Percentiles rank a stretch among this genome's conserved stretches.
Evolutionary conservation across 1,140 invertebrate genomes (phyloP).

Genomic region (Phocides pigmalion): DNA sequence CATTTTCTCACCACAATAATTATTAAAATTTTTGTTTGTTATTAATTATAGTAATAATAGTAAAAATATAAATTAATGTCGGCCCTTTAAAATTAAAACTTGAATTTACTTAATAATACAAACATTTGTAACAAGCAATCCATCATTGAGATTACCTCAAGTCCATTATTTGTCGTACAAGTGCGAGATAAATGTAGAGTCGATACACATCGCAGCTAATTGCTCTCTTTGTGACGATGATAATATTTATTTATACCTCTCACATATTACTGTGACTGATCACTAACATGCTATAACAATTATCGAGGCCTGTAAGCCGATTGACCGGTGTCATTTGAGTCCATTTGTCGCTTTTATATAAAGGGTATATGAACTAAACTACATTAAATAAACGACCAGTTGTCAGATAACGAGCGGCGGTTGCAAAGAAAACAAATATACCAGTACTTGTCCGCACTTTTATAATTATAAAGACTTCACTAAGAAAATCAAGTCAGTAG

Average conservation of each 20-base stretch:
- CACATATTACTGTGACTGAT: constrained; percentile 4
- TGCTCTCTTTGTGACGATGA: background rate
- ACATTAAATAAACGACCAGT: constrained; percentile 56
- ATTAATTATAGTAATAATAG: no score
- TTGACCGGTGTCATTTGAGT: constrained; percentile 16
- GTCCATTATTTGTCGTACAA: background rate
- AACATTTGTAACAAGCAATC: background rate
- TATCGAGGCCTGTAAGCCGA: constrained; percentile 1
- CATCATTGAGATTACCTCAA: background rate
- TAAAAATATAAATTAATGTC: no score
- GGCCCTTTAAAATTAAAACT: background rate
- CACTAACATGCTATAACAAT: constrained; percentile 6
- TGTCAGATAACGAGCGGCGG: constrained; percentile 52
- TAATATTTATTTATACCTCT: background rate
- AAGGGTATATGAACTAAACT: constrained; percentile 26
- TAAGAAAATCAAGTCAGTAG: no score
- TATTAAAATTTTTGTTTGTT: no score
- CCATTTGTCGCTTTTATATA: constrained; percentile 22
- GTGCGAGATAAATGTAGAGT: background rate
- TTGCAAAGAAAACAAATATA: constrained; percentile 71
- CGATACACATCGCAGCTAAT: background rate
- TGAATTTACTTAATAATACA: background rate
- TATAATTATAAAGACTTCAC: no score
- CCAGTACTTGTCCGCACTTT: constrained; percentile 46
- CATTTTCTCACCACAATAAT: no score